Percentiles rank a stretch among this genome's conserved stretches.
phyloP scores from a whole-genome alignment of 2,888 invertebrate genomes.

The Lithophane semibrunnea region DNA sequence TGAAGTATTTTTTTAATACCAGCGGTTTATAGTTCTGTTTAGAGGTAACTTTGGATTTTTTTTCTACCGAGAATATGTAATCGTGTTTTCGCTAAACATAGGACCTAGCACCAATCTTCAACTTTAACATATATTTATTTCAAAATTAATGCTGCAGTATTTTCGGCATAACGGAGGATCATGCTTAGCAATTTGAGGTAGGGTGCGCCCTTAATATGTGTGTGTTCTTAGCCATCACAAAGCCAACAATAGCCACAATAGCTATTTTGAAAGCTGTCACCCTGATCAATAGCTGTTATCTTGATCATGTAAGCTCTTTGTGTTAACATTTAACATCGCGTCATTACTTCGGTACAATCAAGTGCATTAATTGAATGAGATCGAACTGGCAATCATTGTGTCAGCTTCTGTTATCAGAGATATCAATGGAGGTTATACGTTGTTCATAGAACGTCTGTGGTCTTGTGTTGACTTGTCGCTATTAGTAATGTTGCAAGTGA shows the following conservation, averaged over 20 bases:
- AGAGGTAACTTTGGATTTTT: too few relatives aligned
- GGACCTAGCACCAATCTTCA: too few relatives aligned
- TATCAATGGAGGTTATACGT: neutral
- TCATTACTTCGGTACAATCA: slow-evolving; percentile 49
- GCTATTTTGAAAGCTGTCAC: slow-evolving; percentile 40
- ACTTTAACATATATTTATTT: too few relatives aligned
- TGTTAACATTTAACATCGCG: slow-evolving; percentile 28
- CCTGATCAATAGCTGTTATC: slow-evolving; percentile 38
- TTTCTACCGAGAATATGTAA: too few relatives aligned
- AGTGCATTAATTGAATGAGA: slow-evolving; percentile 44
- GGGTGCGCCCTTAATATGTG: too few relatives aligned
- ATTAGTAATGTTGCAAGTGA: too few relatives aligned
- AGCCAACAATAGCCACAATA: slow-evolving; percentile 31
- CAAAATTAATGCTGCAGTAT: too few relatives aligned
- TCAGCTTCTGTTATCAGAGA: slow-evolving; percentile 23
- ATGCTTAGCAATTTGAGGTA: too few relatives aligned
- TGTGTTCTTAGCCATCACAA: neutral
- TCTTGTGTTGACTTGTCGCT: neutral
- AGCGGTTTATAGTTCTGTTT: too few relatives aligned
- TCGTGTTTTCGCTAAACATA: too few relatives aligned
- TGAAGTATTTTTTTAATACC: too few relatives aligned
- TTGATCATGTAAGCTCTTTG: slow-evolving; percentile 62
- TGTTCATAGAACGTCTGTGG: neutral
- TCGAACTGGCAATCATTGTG: slow-evolving; percentile 34
- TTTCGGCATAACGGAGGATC: too few relatives aligned